Evolutionary conservation across 2,797 vertebrate species (phyloP).

Genomic region (Kryptopterus vitreolus): DNA sequence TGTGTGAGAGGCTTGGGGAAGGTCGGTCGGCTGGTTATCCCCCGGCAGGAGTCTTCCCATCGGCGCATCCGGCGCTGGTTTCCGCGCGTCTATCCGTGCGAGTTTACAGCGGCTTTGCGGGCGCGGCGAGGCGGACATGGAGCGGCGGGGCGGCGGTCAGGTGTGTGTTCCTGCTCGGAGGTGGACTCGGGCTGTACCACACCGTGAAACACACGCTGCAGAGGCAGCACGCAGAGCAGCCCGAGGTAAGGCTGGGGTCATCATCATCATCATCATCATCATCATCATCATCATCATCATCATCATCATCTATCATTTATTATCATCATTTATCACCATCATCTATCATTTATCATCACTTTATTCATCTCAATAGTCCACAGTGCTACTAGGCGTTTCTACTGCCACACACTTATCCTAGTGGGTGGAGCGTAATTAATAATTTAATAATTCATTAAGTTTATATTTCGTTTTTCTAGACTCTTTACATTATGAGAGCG

Average conservation of each 20-base stretch:
- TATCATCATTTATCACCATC: too few relatives aligned
- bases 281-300: neutral
- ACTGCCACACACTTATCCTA: too few relatives aligned
- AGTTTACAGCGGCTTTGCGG: constrained; percentile 31
- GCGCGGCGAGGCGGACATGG: neutral
- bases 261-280: neutral
- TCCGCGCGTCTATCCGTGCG: constrained; percentile 50
- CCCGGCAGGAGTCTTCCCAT: rapidly evolving
- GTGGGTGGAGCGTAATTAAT: too few relatives aligned
- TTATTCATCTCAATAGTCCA: too few relatives aligned
- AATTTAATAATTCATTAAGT: too few relatives aligned
- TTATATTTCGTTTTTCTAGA: too few relatives aligned
- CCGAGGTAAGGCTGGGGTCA: constrained; percentile 54
- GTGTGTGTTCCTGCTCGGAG: constrained; percentile 72
- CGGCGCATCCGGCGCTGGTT: constrained; percentile 42
- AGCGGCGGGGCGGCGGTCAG: constrained; percentile 60
- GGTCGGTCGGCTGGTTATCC: constrained; percentile 64
- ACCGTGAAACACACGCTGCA: constrained; percentile 61
- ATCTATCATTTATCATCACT: too few relatives aligned
- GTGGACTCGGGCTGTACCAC: constrained; percentile 73
- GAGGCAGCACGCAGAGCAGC: constrained; percentile 67
- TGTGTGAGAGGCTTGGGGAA: constrained; percentile 62
- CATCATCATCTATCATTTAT: too few relatives aligned
- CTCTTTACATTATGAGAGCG: too few relatives aligned
- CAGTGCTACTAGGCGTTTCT: too few relatives aligned